Evolutionary conservation across 1,140 invertebrate species (phyloP), one percentile per base, ranked within the genome.

Genomic region (Hestina assimilis): DNA sequence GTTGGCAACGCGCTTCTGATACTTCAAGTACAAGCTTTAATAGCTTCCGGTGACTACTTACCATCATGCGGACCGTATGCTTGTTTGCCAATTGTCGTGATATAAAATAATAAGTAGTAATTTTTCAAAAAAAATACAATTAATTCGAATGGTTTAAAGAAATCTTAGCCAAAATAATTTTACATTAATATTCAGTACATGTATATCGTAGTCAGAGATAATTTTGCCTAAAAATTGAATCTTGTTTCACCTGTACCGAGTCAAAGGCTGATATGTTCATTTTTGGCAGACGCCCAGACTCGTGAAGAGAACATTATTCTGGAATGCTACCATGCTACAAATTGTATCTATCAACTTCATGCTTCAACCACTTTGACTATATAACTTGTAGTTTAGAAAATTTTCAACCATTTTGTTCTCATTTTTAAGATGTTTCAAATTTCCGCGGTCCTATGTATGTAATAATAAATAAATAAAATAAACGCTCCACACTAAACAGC

Each of bases 301-400:
- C 33, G 33, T 38, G 31, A 48, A 17, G 31, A 35, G 11, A 23
- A 28, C 20, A 35, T 33, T 29, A 48, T 48, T 48, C 21, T 4
- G 3, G 33, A 38, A 38, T 48, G 11, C 45, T 48, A 42, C 29
- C 33, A 38, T 14, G 28, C 45, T 21, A 48, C 45, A 48, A 48
- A 48, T 48, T 48, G 45, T 48, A 48, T 48, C 29, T 48, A 48
- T 48, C 45, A 48, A 48, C 45, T 33, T 48, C 45, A 48, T 48
- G 29, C 45, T 31, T 38, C 33, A 38, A 17, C 12, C 12, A 31
- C 28, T 31, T 31, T 31, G 14, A 15, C 20, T 33, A n/a, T 33
- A 47, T 47, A 17, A 38, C 7, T 38, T 38, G 15, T 9, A 38
- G 19, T 38, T 38, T 38, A 38, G 33, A 38, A 38, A 38, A 4